These are phyloP conservation scores for Euzophera pinguis DNA, from an alignment of 2,888 invertebrate genomes.

Conservation along the genomic window DNA sequence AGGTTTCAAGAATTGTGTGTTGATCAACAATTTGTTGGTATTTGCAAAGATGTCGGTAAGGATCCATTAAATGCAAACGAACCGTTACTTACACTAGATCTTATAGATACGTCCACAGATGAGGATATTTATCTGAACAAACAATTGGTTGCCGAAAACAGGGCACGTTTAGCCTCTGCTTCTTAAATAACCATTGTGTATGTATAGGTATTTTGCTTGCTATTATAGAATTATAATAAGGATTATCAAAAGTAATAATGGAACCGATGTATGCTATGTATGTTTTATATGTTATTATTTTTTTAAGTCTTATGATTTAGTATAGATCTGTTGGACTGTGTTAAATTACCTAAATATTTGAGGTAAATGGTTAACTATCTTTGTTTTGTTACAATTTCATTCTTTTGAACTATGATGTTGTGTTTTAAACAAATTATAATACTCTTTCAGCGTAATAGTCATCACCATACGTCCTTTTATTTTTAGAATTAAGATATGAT, in stretches of 20 bases:
- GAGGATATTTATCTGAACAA: conserved; percentile 84
- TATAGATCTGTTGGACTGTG: not conserved
- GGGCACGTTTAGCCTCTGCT: conserved; percentile 68
- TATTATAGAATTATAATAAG: not conserved
- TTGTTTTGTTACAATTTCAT: not conserved
- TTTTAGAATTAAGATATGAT: not conserved
- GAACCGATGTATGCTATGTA: conserved; percentile 7
- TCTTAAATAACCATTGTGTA: conserved; percentile 22
- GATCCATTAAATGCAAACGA: conserved; percentile 82
- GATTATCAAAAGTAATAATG: conserved; percentile 7
- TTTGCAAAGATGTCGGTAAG: conserved; percentile 81
- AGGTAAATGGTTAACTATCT: not conserved
- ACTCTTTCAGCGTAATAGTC: not conserved
- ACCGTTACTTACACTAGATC: conserved; percentile 81
- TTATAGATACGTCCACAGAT: conserved; percentile 85
- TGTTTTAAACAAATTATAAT: conserved; percentile 3
- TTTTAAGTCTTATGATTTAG: not conserved
- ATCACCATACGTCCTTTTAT: not conserved
- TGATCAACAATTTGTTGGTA: conserved; percentile 84
- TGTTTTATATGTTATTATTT: not conserved
- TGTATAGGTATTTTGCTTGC: not conserved
- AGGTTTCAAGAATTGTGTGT: conserved; percentile 86
- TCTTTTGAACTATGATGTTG: not conserved
- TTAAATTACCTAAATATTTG: not conserved
- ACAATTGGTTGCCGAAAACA: conserved; percentile 81